Conservation (phyloP, 2,797 vertebrate species). For the Trachurus trachurus region DNA sequence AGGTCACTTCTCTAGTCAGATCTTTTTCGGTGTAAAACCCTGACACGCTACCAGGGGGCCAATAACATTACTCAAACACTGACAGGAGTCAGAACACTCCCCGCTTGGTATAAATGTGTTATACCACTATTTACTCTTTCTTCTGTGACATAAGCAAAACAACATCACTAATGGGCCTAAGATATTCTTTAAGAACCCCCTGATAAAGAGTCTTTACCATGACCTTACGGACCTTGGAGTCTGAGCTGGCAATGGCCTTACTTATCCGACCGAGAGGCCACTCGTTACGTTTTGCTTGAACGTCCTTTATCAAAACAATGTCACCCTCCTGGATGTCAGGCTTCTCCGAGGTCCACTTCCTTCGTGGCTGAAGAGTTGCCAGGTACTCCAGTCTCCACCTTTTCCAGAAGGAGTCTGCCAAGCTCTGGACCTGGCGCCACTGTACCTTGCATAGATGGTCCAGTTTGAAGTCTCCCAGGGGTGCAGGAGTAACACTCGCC, state of each 20-base stretch:
- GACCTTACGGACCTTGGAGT: background rate
- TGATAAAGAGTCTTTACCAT: background rate
- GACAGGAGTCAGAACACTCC: background rate
- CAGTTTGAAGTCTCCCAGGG: background rate
- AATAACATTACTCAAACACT: too few species aligned
- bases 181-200: background rate
- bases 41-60: too few species aligned
- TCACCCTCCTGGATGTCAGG: background rate
- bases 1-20: too few species aligned
- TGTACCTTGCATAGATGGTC: background rate
- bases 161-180: background rate
- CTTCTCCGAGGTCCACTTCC: background rate
- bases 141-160: background rate
- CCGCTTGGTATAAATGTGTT: slow-evolving; percentile 12
- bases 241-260: background rate
- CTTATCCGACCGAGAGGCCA: background rate
- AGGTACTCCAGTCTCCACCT: background rate
- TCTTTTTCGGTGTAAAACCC: too few species aligned
- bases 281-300: background rate
- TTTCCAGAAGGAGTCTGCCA: slow-evolving; percentile 6
- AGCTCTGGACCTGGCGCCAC: background rate
- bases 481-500: background rate
- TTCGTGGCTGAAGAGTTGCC: background rate
- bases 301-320: background rate
- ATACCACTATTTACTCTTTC: slow-evolving; percentile 1